Base-by-base conservation (phyloP, 2,888 invertebrate genomes). In the Drosophila koepferae region DNA sequence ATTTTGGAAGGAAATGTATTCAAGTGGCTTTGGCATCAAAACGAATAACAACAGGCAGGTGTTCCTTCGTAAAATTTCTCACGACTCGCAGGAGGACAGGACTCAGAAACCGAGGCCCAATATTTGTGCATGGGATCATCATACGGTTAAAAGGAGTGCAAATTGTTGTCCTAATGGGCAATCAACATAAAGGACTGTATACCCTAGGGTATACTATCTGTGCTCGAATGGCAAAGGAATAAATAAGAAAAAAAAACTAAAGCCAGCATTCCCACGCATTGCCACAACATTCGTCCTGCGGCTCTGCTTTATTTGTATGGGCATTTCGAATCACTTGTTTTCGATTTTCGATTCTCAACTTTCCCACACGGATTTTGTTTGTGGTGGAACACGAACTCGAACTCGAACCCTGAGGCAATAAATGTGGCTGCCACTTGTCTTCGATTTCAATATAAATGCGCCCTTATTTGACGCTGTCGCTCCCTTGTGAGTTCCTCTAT, bases 11-110 rank as follows among this genome's bases (percentile, higher is more conserved):
- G 90, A 88, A 87, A 86, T 81, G 74, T 83, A 90, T 88, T 85
- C 85, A 86, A 89, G 82, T 86, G 81, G 63, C 65, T 68, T 44
- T 71, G 61, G 68, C 77, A 82, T 73, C 74, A 69, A 78, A 86
- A 38, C 63, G 55, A 49, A 56, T 66, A 66, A 77, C 66, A 92
- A 91, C 89, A 81, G 92, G 92, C 92, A 93, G 93, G 92, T 93
- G 93, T 92, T 91, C 86, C 81, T 81, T 81, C 71, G 73, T 77
- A 92, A 91, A 90, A 90, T 91, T 92, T 91, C 92, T 90, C 91
- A 92, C 91, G 92, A 86, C 73, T 70, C 64, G 73, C 72, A 82
- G 80, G 73, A 82, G 69, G 68, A 65, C 76, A 86, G 89, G 82
- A 86, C 80, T 68, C 72, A 3, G 38, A 31, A 18, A 51, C 36